Percentiles rank a stretch among this genome's conserved stretches.
phyloP scores from a whole-genome alignment of 2,113 vertebrate genomes.

The Petrocephalus zakoni region DNA sequence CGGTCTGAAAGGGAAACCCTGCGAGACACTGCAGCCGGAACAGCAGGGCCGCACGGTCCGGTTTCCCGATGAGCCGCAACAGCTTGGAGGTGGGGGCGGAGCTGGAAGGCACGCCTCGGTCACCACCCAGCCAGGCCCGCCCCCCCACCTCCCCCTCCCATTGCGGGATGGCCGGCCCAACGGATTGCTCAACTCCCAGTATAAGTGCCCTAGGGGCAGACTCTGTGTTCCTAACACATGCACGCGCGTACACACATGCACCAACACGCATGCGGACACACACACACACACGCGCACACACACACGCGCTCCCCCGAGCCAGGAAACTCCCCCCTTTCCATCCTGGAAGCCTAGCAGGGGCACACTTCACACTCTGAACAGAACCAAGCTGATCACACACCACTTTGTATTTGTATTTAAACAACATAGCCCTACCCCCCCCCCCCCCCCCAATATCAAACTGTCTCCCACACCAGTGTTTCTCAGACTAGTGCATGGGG shows the following conservation, averaged over 20 bases:
- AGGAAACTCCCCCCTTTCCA: slow-evolving; percentile 12
- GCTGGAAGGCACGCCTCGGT: not conserved
- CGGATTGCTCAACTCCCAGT: slow-evolving; percentile 52
- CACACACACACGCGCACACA: slow-evolving; percentile 37
- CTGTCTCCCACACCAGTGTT: not conserved
- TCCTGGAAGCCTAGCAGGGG: not conserved
- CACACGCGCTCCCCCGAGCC: slow-evolving; percentile 42
- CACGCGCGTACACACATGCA: not conserved
- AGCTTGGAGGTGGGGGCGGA: not conserved
- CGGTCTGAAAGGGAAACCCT: not conserved
- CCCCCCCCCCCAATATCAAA: not conserved
- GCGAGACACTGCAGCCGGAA: not conserved
- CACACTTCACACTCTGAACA: not conserved
- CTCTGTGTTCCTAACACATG: not conserved
- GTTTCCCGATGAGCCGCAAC: not conserved
- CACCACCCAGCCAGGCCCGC: not conserved
- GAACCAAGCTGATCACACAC: not conserved
- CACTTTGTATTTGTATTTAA: not conserved
- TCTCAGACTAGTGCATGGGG: too few relatives aligned
- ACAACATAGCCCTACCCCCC: too few relatives aligned
- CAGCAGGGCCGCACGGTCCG: not conserved
- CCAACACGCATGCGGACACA: slow-evolving; percentile 18
- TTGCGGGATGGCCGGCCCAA: slow-evolving; percentile 29
- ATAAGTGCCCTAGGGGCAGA: slow-evolving; percentile 41
- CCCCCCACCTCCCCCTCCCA: slow-evolving; percentile 28